Conservation (phyloP, 1,140 invertebrate genomes). For the Ceratosolen solmsi region DNA sequence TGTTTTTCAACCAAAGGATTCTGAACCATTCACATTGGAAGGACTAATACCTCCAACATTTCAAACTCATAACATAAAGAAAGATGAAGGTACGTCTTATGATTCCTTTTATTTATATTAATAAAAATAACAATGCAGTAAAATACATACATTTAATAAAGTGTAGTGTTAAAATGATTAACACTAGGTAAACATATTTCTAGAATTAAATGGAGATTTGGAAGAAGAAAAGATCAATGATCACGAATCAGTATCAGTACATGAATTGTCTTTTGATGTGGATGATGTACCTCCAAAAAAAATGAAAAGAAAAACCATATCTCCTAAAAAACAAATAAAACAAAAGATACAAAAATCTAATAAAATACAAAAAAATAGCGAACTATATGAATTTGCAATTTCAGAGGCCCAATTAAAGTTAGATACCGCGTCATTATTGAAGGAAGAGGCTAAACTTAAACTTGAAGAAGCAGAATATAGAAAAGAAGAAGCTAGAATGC, state of each 20-base stretch:
- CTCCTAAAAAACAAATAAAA: constrained; percentile 14
- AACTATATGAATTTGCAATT: constrained; percentile 56
- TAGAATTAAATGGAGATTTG: constrained; percentile 25
- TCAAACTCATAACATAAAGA: constrained; percentile 5
- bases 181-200: constrained; percentile 16
- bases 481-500: constrained; percentile 60
- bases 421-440: constrained; percentile 59
- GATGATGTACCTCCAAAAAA: constrained; percentile 5
- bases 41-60: constrained; percentile 44
- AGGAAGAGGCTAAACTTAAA: constrained; percentile 60
- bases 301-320: constrained; percentile 7
- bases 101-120: constrained; percentile 26
- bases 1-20: constrained; percentile 60
- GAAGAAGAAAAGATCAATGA: constrained; percentile 19
- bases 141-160: constrained; percentile 36
- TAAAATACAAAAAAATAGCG: constrained; percentile 49
- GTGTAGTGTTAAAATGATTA: constrained; percentile 15
- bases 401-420: constrained; percentile 62
- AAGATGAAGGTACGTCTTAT: constrained; percentile 4
- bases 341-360: constrained; percentile 19
- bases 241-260: constrained; percentile 5
- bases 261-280: constrained; percentile 16
- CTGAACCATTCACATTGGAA: constrained; percentile 60
- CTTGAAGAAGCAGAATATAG: constrained; percentile 61
- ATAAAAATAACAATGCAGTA: constrained; percentile 31